Base-by-base conservation (phyloP, 2,888 invertebrate genomes). In the Tetragonisca angustula region DNA sequence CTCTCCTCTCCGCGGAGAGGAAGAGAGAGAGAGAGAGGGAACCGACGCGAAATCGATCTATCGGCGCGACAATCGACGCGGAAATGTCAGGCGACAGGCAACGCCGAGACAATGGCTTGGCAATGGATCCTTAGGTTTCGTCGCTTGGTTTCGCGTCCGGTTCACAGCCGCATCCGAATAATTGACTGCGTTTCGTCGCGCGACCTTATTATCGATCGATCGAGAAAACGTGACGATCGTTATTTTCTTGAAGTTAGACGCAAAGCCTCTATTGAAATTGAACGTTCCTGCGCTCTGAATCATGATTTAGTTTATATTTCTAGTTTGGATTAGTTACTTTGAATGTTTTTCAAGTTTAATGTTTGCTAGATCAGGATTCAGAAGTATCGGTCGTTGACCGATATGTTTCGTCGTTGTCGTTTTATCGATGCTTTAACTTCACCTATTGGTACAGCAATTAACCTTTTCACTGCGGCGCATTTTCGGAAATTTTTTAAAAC, bases 51-150 rank as follows among this genome's bases (percentile, higher is more conserved):
- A 71, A 87, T 83, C 88, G 81, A 77, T 69, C 76, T 72, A 79
- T 81, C 81, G 79, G n/a, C 67, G 69, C 75, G 79, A 36, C 81
- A 77, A 87, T 83, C 85, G 85, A 84, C 78, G 79, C 77, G 89
- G 84, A 86, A 88, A 89, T 87, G 89, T 86, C 84, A 81, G 77
- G 82, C 70, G 75, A 61, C 52, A 77, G 77, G 76, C 62, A 72
- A 75, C 71, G 52, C 75, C 50, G 79, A 82, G 85, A 89, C 89
- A 89, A 89, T 89, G 88, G 43, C 81, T 67, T 76, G 77, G 85
- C 82, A 83, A 88, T 87, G 85, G 87, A 89, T 84, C 81, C 87
- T 43, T 0, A 4, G 43, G 69, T 86, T 74, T 79, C 54, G 54
- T 75, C 74, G 65, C 65, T 6, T 36, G 9, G 64, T 67, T 65